Evolutionary conservation across 2,888 invertebrate species (phyloP).

Genomic region (Heliconius ismenius): DNA sequence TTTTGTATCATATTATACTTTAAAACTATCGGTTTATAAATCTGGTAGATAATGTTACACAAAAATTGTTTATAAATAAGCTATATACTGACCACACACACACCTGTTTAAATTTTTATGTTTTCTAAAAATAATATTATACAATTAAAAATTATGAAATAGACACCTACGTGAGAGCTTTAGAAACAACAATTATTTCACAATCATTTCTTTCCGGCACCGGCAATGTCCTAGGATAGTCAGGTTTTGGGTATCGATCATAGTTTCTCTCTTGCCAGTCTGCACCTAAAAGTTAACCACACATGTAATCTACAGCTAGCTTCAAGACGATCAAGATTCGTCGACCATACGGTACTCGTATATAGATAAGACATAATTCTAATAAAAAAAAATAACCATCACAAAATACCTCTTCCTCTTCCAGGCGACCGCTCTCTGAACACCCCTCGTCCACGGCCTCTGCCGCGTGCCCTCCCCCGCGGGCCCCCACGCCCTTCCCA

Average conservation of each 20-base stretch:
- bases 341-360: too few relatives aligned
- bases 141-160: neutral
- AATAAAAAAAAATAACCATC: neutral
- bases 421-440: conserved; percentile 66
- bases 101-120: neutral
- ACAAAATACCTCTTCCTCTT: conserved; percentile 44
- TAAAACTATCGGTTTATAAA: too few relatives aligned
- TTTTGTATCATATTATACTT: too few relatives aligned
- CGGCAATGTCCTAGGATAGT: conserved; percentile 68
- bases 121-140: neutral
- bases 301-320: neutral
- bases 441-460: conserved; percentile 50
- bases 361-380: too few relatives aligned
- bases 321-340: too few relatives aligned
- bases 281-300: conserved; percentile 45
- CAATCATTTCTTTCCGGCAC: conserved; percentile 90
- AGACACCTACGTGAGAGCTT: conserved; percentile 87
- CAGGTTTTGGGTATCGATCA: conserved; percentile 62
- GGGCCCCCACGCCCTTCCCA: conserved; percentile 46
- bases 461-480: conserved; percentile 48
- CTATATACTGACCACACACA: too few relatives aligned
- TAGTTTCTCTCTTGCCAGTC: conserved; percentile 67
- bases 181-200: conserved; percentile 93
- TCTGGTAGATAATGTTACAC: too few relatives aligned
- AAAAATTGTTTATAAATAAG: too few relatives aligned